Evolutionary conservation across 2,113 vertebrate genomes (phyloP).

Genomic region (Grammomys surdaster): DNA sequence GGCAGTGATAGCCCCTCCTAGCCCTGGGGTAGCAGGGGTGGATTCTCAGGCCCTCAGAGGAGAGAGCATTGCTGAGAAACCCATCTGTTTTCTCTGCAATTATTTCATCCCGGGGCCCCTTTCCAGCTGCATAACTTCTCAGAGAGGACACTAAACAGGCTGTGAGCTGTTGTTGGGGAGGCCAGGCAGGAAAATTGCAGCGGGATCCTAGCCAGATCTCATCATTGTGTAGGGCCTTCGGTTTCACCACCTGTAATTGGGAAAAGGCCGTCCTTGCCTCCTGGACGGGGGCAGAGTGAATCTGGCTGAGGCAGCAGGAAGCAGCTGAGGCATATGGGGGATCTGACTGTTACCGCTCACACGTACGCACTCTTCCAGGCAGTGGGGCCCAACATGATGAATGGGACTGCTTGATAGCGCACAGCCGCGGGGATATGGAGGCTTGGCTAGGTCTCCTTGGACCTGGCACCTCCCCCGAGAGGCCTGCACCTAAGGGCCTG

Average conservation of each 20-base stretch:
- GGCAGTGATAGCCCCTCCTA: constrained; percentile 52
- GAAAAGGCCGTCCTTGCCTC: neutral
- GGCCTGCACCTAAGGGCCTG: neutral
- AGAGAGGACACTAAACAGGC: constrained; percentile 70
- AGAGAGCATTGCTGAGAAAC: neutral
- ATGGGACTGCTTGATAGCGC: neutral
- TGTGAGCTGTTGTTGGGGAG: constrained; percentile 47
- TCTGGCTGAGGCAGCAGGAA: neutral
- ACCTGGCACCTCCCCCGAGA: neutral
- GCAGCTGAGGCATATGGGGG: constrained; percentile 46
- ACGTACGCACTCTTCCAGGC: neutral
- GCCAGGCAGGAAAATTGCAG: constrained; percentile 61
- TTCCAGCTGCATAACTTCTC: constrained; percentile 79
- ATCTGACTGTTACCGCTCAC: neutral
- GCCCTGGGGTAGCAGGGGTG: neutral
- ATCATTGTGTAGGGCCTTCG: constrained; percentile 49
- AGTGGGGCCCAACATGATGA: too few species aligned
- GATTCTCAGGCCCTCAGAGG: neutral
- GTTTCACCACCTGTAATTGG: constrained; percentile 75
- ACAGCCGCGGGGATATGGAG: neutral
- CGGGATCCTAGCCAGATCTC: constrained; percentile 63
- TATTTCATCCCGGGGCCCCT: constrained; percentile 71
- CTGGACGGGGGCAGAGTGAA: neutral
- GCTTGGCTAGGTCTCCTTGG: neutral
- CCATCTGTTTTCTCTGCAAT: constrained; percentile 75